These are phyloP conservation scores for Chrysochloris asiatica DNA, from an alignment of 2,113 vertebrate genomes.

Conservation along the genomic window DNA sequence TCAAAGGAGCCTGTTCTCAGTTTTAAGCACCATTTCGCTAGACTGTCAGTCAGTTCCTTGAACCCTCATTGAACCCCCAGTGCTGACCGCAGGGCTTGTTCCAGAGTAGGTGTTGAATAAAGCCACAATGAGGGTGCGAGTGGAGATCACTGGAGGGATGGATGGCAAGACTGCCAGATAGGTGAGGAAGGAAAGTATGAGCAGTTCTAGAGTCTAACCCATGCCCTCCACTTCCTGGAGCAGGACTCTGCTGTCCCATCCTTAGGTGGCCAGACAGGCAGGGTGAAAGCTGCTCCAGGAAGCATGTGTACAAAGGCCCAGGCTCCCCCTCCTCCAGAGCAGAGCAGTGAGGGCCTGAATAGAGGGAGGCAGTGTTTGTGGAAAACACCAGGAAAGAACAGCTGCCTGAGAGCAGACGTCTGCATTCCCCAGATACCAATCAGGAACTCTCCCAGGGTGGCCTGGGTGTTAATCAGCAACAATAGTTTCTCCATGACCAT, in stretches of 20 bases:
- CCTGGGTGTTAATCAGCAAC: slow-evolving; percentile 2
- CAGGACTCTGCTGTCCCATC: neutral
- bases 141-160: rapidly evolving
- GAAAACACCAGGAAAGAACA: neutral
- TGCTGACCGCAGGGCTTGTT: neutral
- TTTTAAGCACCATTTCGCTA: neutral
- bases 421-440: slow-evolving; percentile 49
- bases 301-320: neutral
- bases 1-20: neutral
- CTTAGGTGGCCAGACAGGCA: neutral
- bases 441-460: neutral
- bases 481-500: neutral
- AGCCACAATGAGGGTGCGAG: neutral
- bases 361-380: neutral
- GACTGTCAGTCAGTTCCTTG: neutral
- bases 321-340: neutral
- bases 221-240: neutral
- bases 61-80: neutral
- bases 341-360: neutral
- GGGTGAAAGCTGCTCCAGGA: neutral
- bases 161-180: neutral
- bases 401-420: neutral
- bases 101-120: neutral
- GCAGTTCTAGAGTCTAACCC: neutral
- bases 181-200: neutral